Evolutionary conservation across 2,797 vertebrate species (phyloP).

Genomic region (Lithobates pipiens): DNA sequence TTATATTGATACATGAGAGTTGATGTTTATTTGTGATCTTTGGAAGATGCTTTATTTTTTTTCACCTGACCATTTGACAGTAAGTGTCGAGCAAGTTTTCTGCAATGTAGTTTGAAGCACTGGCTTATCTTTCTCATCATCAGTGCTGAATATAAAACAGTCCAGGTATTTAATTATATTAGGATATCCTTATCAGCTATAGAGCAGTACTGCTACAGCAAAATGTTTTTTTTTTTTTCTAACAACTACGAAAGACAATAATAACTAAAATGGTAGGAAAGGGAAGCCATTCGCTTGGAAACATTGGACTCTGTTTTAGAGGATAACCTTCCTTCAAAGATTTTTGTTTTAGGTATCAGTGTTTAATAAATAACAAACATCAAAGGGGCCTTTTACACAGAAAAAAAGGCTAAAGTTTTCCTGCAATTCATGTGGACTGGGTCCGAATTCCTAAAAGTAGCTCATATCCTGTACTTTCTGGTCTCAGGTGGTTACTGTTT

Average conservation of each 20-base stretch:
- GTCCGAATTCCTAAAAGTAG: constrained; percentile 95
- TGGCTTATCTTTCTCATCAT: not conserved
- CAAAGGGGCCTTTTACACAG: constrained; percentile 84
- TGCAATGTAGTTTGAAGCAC: not conserved
- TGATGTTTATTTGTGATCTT: too few species aligned
- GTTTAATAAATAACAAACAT: constrained; percentile 95
- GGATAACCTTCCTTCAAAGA: constrained; percentile 98
- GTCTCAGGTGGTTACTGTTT: constrained; percentile 97
- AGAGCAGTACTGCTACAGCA: too few species aligned
- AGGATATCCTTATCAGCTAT: too few species aligned
- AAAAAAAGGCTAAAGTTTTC: constrained; percentile 83
- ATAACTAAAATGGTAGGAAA: constrained; percentile 83
- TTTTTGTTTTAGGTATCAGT: constrained; percentile 86
- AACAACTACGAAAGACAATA: constrained; percentile 2
- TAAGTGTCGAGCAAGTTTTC: too few species aligned
- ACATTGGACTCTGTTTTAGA: constrained; percentile 82
- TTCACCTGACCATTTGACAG: not conserved
- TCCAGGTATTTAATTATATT: too few species aligned
- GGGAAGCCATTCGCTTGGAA: constrained; percentile 98
- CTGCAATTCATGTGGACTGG: constrained; percentile 96
- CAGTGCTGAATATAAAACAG: not conserved
- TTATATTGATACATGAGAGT: too few species aligned
- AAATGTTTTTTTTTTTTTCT: not conserved
- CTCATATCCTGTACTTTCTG: constrained; percentile 95
- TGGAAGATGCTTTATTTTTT: too few species aligned